Percentiles rank a stretch among this genome's conserved stretches.
Evolutionary conservation across 2,113 vertebrate species (phyloP).

Genomic region (Malurus elegans): DNA sequence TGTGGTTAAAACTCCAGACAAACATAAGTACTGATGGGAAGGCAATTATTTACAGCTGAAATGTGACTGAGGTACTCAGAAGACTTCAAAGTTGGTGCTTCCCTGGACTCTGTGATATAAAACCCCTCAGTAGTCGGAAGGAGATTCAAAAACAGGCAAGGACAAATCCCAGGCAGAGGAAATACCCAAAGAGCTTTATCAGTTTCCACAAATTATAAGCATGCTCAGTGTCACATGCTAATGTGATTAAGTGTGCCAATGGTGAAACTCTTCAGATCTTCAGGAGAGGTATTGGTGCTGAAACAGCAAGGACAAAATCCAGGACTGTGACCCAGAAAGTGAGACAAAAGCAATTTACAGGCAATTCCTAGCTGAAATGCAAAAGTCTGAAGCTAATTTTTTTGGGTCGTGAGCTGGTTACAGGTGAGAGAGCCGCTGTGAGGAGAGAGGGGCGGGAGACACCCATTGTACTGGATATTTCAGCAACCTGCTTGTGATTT

Average conservation of each 20-base stretch:
- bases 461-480: accelerated
- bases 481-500: not conserved
- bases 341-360: not conserved
- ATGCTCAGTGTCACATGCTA: not conserved
- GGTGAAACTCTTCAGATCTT: not conserved
- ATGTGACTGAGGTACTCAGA: not conserved
- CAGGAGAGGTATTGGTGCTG: not conserved
- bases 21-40: not conserved
- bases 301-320: not conserved
- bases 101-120: not conserved
- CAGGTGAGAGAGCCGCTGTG: not conserved
- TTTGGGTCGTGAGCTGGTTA: accelerated
- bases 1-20: not conserved
- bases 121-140: not conserved
- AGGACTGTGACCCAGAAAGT: not conserved
- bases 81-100: constrained; percentile 6
- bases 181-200: not conserved
- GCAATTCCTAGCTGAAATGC: not conserved
- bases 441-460: not conserved
- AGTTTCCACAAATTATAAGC: not conserved
- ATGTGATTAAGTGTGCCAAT: not conserved
- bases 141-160: not conserved
- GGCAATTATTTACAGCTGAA: not conserved
- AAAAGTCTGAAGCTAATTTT: not conserved
- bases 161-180: not conserved